A percentile compares a stretch with the other conserved stretches of the same genome.
These are phyloP conservation scores for Rotaria sp. DNA, from an alignment of 2,888 invertebrate genomes.

Conservation along the genomic window DNA sequence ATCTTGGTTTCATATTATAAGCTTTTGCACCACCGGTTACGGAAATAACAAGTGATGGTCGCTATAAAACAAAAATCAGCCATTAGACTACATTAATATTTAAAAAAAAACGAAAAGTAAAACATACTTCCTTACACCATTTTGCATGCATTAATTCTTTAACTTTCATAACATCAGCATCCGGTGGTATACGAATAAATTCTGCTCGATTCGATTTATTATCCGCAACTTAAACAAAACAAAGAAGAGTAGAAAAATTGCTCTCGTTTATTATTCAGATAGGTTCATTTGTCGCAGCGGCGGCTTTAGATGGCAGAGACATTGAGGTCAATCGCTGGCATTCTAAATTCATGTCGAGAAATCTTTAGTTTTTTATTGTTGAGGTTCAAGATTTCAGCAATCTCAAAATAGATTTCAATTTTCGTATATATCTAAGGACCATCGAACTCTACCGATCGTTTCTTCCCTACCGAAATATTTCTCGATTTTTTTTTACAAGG, in stretches of 20 bases:
- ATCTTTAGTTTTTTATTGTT: no score
- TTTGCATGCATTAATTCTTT: background rate
- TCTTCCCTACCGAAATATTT: no score
- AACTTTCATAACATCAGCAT: background rate
- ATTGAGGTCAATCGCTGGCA: no score
- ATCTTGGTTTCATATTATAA: slow-evolving; percentile 51
- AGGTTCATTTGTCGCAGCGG: background rate
- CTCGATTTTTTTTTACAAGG: no score
- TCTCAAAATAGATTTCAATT: no score
- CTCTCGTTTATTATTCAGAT: no score
- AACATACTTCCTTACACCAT: background rate
- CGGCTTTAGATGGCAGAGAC: no score
- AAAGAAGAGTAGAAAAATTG: background rate
- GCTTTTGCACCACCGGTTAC: slow-evolving; percentile 55
- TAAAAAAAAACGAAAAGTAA: background rate
- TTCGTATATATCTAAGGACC: no score
- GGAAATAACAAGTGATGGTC: slow-evolving; percentile 54
- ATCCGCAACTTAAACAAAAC: background rate
- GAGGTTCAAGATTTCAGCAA: no score
- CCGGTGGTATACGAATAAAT: background rate
- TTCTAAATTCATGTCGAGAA: no score
- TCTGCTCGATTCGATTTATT: background rate
- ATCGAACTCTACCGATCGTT: no score
- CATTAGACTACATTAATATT: background rate
- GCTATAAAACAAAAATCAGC: slow-evolving; percentile 39